Evolutionary conservation across 2,797 vertebrate species (phyloP), one percentile per base, ranked within the genome.

Genomic region (Hydrolagus colliei): DNA sequence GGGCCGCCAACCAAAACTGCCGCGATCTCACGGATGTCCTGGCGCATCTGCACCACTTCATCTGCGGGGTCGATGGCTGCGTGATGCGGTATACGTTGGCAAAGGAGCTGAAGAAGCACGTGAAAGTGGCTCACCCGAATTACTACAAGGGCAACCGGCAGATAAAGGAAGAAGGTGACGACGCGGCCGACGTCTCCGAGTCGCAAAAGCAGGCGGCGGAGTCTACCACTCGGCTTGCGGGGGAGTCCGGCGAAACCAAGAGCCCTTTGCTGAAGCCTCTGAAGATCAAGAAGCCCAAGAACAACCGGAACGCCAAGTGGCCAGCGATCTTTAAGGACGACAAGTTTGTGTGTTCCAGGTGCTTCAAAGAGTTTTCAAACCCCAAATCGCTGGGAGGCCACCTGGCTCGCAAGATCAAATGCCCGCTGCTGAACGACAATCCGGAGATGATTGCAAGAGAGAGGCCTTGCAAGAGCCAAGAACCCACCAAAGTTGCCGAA

Each of bases 11-110:
- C 65, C 67, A 71, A 71, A 41, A 68, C 32, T 16, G 22, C 62
- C 35, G 96, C 9, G 91, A 87, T 86, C 92, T 95, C 87, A 94
- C 96, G 20, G 93, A 96, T 88, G 97, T 96, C 91, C 97, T 89
- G 96, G 95, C 16, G 96, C 94, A 87, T 16, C 41, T 84, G 20
- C 67, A 84, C 68, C 96, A 92, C 16, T 96, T 97, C 88, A 94
- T 96, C 14, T 99, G 96, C 90, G 96, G 95, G 74, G 96, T 97
- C 88, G 96, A 96, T 90, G 96, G 94, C 88, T 98, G 96, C 89
- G 95, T 95, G 77, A 95, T 95, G 89, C 95, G 92, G 0, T 97
- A 97, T 90, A 96, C 94, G 90, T 94, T 94, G 86, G 94, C 95
- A 87, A 95, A 91, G 91, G 96, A 96, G 73, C 93, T 96, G 86